A percentile compares a stretch with the other conserved stretches of the same genome.
These are phyloP conservation scores for Potamilus streckersoni DNA, from an alignment of 1,140 invertebrate genomes.

Conservation along the genomic window DNA sequence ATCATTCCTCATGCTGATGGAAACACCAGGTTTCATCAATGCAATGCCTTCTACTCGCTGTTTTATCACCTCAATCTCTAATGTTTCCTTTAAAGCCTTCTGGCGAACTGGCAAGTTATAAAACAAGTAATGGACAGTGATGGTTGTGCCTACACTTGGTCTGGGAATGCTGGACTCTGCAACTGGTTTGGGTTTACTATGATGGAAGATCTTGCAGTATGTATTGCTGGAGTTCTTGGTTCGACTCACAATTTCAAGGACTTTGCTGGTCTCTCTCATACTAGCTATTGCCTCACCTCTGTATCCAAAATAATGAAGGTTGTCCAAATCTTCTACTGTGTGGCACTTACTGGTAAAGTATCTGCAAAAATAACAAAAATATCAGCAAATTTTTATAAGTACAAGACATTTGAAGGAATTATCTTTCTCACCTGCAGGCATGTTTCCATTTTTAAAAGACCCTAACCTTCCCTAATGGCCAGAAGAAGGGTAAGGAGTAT, in stretches of 20 bases:
- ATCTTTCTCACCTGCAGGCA: too few relatives aligned
- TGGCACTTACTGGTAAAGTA: constrained; percentile 77
- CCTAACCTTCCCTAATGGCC: too few relatives aligned
- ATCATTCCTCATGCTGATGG: constrained; percentile 76
- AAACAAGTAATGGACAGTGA: constrained; percentile 75
- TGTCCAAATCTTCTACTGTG: constrained; percentile 68
- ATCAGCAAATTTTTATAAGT: too few relatives aligned
- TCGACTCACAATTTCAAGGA: constrained; percentile 73
- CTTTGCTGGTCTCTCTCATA: constrained; percentile 71
- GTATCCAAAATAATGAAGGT: constrained; percentile 73
- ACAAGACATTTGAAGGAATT: too few relatives aligned
- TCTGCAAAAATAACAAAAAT: constrained; percentile 49
- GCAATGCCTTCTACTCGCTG: constrained; percentile 72
- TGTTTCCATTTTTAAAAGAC: too few relatives aligned
- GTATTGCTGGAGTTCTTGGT: constrained; percentile 65
- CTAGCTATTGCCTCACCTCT: constrained; percentile 77
- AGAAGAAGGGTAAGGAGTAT: too few relatives aligned
- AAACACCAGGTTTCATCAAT: constrained; percentile 72
- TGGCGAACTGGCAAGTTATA: constrained; percentile 75
- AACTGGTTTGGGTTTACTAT: constrained; percentile 61
- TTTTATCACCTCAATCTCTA: constrained; percentile 74
- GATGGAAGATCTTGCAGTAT: constrained; percentile 68
- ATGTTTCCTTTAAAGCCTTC: constrained; percentile 69
- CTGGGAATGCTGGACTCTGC: constrained; percentile 60
- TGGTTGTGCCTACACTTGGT: constrained; percentile 75